These are phyloP conservation scores for Zophobas atratus DNA, from an alignment of 1,140 invertebrate genomes.

Conservation along the genomic window DNA sequence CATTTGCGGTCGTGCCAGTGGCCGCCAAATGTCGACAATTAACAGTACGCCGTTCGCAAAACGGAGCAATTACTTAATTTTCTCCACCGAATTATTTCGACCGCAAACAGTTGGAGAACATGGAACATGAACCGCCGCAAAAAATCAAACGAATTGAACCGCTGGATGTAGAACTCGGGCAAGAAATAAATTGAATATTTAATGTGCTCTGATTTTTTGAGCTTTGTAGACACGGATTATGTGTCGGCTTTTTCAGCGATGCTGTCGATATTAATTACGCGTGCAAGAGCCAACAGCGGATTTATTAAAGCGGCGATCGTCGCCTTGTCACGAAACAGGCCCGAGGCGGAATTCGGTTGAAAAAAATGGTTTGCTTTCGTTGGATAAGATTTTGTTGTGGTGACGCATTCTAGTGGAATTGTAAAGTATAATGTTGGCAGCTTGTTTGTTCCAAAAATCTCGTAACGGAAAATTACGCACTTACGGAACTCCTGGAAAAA, in stretches of 20 bases:
- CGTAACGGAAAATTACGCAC: too few species aligned
- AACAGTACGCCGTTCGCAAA: neutral
- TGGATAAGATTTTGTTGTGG: too few species aligned
- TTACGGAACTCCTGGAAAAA: too few species aligned
- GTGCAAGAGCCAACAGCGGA: neutral
- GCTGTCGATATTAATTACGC: neutral
- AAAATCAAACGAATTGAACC: neutral
- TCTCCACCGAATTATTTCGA: conserved; percentile 9
- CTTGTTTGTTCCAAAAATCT: too few species aligned
- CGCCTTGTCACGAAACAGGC: neutral
- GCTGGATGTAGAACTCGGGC: neutral
- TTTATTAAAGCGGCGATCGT: conserved; percentile 4
- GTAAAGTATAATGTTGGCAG: too few species aligned
- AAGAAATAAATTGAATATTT: conserved; percentile 1
- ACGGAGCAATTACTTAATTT: conserved; percentile 27
- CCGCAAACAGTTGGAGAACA: conserved; percentile 8
- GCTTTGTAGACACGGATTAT: neutral
- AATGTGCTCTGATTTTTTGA: neutral
- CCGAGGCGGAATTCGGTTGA: too few species aligned
- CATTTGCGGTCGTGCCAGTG: neutral
- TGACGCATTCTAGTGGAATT: too few species aligned
- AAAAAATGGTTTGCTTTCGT: too few species aligned
- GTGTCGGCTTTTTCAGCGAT: neutral
- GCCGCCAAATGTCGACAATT: conserved; percentile 31
- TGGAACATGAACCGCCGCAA: neutral